Evolutionary conservation across 2,888 invertebrate genomes (phyloP), one percentile per base, ranked within the genome.

Genomic region (Phengaris arion): DNA sequence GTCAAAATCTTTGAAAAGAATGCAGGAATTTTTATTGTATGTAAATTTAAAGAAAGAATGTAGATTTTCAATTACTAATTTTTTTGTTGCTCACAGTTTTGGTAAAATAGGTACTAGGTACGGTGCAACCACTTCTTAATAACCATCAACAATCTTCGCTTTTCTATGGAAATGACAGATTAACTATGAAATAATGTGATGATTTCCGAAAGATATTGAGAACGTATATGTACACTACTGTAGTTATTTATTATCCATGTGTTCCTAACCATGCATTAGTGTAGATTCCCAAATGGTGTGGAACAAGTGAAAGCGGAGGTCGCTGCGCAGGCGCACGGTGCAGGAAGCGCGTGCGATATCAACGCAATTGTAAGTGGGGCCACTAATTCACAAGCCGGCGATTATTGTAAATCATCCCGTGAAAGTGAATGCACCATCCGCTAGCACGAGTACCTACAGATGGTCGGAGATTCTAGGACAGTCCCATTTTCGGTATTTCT

Each of bases 321-420:
- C 85, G 85, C 76, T n/a, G 45, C 46, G 80, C 80, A 82, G 85
- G 85, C n/a, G 55, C n/a, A 85, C 76, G 35, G 51, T 55, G 80
- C 80, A 83, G 85, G 86, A 85, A 85, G 83, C 83, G 83, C 83
- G 84, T 83, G 82, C 81, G 82, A 83, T 81, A 80, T 81, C 78
- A 82, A 82, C 81, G 81, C 81, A 80, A 75, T 75, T 75, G 79
- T 79, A 78, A 81, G 80, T 81, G 79, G 80, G 77, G 78, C 79
- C 80, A 83, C 84, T 84, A 83, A 85, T 83, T 85, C 83, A 81
- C 82, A 79, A 79, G 76, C 77, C 75, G 78, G 77, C 77, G 80
- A 78, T 79, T 79, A 80, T 79, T 81, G 80, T 84, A 84, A 82
- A 84, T 85, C 84, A 83, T 82, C 79, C 79, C 77, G 81, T 79